Evolutionary conservation across 2,888 invertebrate genomes (phyloP).

Genomic region (Gandaritis pyraliata): DNA sequence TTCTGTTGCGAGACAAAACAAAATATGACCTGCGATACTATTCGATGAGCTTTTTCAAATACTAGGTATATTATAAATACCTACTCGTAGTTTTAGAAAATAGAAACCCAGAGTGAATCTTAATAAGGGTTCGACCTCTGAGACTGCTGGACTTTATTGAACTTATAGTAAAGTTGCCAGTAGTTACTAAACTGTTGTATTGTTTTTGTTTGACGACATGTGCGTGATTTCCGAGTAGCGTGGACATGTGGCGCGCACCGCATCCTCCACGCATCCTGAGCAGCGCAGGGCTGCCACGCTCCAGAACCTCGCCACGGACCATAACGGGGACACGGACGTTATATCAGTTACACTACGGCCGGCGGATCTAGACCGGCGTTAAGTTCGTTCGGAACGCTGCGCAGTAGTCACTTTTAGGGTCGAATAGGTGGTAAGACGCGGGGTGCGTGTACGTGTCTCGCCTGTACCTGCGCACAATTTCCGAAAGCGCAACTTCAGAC

Average conservation of each 20-base stretch:
- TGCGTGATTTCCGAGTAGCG: slow-evolving; percentile 28
- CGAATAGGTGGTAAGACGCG: too few relatives aligned
- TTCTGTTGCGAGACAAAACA: too few relatives aligned
- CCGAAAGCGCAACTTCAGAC: too few relatives aligned
- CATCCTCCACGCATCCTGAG: slow-evolving; percentile 26
- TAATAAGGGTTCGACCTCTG: not conserved
- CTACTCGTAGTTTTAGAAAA: not conserved
- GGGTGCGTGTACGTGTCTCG: too few relatives aligned
- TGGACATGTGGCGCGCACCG: slow-evolving; percentile 29
- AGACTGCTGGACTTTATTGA: not conserved
- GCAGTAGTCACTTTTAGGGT: too few relatives aligned
- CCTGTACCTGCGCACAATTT: too few relatives aligned
- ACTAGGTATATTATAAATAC: too few relatives aligned
- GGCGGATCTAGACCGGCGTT: too few relatives aligned
- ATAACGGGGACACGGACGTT: slow-evolving; percentile 14
- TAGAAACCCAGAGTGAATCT: not conserved
- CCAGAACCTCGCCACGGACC: slow-evolving; percentile 1
- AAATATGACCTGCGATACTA: too few relatives aligned
- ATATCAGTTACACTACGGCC: too few relatives aligned
- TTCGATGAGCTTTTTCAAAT: too few relatives aligned
- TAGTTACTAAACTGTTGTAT: slow-evolving; percentile 9
- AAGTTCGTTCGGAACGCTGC: too few relatives aligned
- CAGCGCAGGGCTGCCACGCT: slow-evolving; percentile 22
- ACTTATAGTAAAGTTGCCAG: not conserved
- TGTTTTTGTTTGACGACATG: slow-evolving; percentile 31